Percentiles rank a stretch among this genome's conserved stretches.
Conservation (phyloP, 2,797 vertebrate genomes). For the Sebastes elongatus region DNA sequence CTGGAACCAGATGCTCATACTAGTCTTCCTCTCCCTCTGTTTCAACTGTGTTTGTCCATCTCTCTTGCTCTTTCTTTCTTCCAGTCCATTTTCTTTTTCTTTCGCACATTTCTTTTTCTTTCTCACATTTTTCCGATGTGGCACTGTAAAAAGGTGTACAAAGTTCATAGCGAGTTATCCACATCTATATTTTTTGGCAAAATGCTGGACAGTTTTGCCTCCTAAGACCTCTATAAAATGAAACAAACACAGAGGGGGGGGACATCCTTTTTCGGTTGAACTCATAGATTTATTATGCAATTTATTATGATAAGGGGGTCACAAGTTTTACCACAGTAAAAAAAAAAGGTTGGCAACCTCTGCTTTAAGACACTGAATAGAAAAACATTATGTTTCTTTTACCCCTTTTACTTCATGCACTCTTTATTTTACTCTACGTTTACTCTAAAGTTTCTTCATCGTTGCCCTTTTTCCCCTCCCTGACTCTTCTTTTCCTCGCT, state of each 20-base stretch:
- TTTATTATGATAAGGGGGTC: background rate
- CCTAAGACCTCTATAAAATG: background rate
- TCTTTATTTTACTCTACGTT: background rate
- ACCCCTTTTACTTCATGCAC: background rate
- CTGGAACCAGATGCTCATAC: conserved; percentile 77
- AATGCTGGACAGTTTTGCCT: background rate
- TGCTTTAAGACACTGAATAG: background rate
- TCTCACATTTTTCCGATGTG: background rate
- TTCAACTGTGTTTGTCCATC: background rate
- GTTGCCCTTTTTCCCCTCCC: background rate
- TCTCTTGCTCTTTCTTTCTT: background rate
- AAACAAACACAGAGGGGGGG: background rate
- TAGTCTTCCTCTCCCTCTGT: background rate
- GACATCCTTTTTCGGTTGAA: background rate
- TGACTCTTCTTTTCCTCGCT: background rate
- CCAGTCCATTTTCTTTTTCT: conserved; percentile 6
- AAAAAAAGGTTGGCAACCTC: background rate
- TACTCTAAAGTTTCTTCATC: background rate
- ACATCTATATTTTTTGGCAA: background rate
- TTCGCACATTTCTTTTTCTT: conserved; percentile 7
- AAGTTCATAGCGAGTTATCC: background rate
- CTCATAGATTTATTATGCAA: background rate
- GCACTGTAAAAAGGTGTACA: background rate
- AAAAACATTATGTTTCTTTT: background rate
- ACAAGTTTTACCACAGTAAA: background rate